Conservation (phyloP, 2,113 vertebrate genomes). For the Trogon surrucura region DNA sequence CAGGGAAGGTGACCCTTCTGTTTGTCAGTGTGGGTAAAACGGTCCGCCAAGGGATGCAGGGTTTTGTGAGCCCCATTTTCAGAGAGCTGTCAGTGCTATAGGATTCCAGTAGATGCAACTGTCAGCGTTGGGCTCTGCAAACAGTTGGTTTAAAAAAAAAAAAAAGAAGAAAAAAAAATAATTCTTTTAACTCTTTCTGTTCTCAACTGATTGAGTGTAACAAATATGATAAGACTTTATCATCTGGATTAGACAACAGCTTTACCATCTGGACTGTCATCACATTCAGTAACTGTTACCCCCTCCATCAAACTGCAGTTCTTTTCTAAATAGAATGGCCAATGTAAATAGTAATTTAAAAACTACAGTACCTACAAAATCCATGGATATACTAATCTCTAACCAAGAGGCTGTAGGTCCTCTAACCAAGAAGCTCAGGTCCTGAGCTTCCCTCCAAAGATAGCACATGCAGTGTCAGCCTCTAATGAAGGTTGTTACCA, state of each 20-base stretch:
- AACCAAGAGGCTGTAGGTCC: not conserved
- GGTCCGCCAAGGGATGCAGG: accelerated
- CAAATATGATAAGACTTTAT: not conserved
- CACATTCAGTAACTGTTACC: not conserved
- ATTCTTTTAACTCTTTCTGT: not conserved
- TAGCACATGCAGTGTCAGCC: not conserved
- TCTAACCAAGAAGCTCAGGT: not conserved
- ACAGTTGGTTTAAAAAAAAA: not conserved
- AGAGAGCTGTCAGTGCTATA: not conserved
- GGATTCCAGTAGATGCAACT: not conserved
- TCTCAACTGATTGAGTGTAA: not conserved
- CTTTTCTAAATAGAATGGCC: not conserved
- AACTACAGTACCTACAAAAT: not conserved
- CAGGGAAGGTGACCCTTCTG: not conserved
- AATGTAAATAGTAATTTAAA: not conserved
- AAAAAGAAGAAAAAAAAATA: not conserved
- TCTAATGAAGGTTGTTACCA: not conserved
- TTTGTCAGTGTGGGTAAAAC: not conserved
- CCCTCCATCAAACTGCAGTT: not conserved
- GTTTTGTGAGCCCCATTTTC: accelerated
- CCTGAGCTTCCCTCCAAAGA: not conserved
- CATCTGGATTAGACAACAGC: not conserved
- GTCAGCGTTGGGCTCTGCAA: not conserved
- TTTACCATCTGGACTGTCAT: not conserved
- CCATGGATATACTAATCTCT: not conserved